Base-by-base conservation (phyloP, 2,113 vertebrate genomes). In the Eurypyga helias region DNA sequence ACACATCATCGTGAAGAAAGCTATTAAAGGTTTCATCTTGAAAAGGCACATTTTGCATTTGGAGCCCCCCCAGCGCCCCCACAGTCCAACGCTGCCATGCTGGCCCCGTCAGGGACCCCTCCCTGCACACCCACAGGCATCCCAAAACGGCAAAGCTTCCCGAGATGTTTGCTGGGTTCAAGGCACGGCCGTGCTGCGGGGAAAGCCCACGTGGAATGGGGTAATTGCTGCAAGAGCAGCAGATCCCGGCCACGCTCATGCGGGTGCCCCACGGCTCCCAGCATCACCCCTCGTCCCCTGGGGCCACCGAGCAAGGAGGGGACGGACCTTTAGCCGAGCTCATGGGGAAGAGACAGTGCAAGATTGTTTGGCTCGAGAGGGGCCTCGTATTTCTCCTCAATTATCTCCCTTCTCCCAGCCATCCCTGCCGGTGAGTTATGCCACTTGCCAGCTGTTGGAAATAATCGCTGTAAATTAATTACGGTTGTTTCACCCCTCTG, bases 391-490 rank as follows among this genome's bases (percentile, higher is more conserved):
- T 83, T 70, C 75, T 87, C 66, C 82, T 70, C 76, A 36, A n/a
- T 57, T 60, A 45, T 77, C 33, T 31, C 79, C 0, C 0, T 77
- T 92, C 76, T 97, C 84, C 76, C 86, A 89, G 73, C 79, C 93
- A 46, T 83, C 92, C 85, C 96, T 72, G 76, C 78, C 1, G 12
- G 72, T 18, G 48, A 95, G 89, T 93, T 94, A n/a, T 73, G 73
- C 82, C 94, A 89, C 94, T 95, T 92, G 95, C 96, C 94, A 96
- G 97, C 97, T 96, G 96, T 93, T 97, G 90, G 87, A 93, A 96
- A 93, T 97, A 95, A 97, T 96, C 52, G 0, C 93, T 96, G 91
- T 95, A 97, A 98, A 98, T 97, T 96, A 98, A 98, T 98, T 96
- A 97, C 3, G 13, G 73, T 52, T 79, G 72, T 87, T 95, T 97